Percentiles rank a stretch among this genome's conserved stretches.
Conservation (phyloP, 2,888 invertebrate species). For the Lycophotia porphyrea region DNA sequence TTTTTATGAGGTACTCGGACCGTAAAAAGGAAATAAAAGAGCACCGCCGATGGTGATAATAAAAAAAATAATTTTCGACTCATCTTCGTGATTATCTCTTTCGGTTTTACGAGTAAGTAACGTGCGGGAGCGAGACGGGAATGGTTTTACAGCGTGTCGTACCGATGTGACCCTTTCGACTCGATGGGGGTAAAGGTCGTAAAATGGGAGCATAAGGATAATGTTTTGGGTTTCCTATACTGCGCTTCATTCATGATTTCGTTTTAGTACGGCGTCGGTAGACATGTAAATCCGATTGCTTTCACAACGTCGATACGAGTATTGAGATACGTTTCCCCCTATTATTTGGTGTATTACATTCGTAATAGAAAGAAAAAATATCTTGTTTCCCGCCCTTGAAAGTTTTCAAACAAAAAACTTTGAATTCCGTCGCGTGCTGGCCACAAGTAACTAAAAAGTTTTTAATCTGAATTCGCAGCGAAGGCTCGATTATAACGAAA, state of each 20-base stretch:
- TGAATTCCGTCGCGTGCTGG: slow-evolving; percentile 40
- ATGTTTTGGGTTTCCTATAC: slow-evolving; percentile 90
- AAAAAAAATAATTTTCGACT: slow-evolving; percentile 91
- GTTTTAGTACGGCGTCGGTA: slow-evolving; percentile 88
- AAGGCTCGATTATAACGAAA: slow-evolving; percentile 65
- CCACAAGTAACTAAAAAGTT: slow-evolving; percentile 46
- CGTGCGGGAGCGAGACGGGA: slow-evolving; percentile 81
- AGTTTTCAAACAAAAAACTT: slow-evolving; percentile 44
- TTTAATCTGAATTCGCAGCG: slow-evolving; percentile 67
- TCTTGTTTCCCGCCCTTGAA: slow-evolving; percentile 41
- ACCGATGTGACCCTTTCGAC: slow-evolving; percentile 88
- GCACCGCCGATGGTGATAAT: slow-evolving; percentile 91
- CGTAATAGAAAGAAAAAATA: slow-evolving; percentile 79
- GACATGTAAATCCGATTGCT: slow-evolving; percentile 90
- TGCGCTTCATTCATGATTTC: slow-evolving; percentile 90
- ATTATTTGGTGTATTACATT: slow-evolving; percentile 86
- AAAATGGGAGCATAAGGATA: slow-evolving; percentile 91
- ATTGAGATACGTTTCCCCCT: slow-evolving; percentile 79
- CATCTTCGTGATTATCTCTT: slow-evolving; percentile 89
- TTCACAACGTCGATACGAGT: slow-evolving; percentile 84
- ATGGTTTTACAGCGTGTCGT: slow-evolving; percentile 87
- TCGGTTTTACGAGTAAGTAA: slow-evolving; percentile 81
- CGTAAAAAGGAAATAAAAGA: slow-evolving; percentile 91
- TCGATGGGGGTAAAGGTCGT: slow-evolving; percentile 90
- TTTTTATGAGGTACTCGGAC: slow-evolving; percentile 91